Evolutionary conservation across 2,888 invertebrate genomes (phyloP).

Genomic region (Teleogryllus oceanicus): DNA sequence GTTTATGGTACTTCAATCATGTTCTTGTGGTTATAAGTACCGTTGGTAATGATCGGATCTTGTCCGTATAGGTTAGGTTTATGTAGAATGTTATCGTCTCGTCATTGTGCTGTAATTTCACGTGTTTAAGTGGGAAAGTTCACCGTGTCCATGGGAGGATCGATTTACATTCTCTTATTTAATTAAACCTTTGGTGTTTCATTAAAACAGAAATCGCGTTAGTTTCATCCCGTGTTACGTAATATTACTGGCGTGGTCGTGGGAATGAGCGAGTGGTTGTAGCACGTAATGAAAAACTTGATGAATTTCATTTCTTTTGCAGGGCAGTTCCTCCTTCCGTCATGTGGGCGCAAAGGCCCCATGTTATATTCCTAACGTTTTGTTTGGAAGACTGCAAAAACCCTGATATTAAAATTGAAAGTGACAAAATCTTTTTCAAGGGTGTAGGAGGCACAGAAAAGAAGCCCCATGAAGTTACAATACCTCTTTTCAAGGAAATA

Average conservation of each 20-base stretch:
- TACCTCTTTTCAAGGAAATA: slow-evolving; percentile 79
- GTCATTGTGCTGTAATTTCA: not conserved
- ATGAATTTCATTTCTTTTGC: slow-evolving; percentile 41
- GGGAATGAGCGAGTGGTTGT: no score
- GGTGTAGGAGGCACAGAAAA: slow-evolving; percentile 81
- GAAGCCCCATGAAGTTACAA: slow-evolving; percentile 77
- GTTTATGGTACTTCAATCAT: no score
- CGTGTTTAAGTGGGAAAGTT: no score
- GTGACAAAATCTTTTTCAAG: slow-evolving; percentile 68
- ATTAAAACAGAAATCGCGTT: no score
- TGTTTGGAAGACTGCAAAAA: slow-evolving; percentile 86
- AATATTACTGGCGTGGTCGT: no score
- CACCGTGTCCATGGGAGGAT: no score
- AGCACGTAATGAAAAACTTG: not conserved
- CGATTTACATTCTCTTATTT: no score
- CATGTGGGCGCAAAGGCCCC: slow-evolving; percentile 89
- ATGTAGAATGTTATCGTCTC: not conserved
- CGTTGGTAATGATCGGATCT: no score
- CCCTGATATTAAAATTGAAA: slow-evolving; percentile 69
- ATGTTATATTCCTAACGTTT: slow-evolving; percentile 80
- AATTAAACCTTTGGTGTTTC: no score
- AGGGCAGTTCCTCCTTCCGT: slow-evolving; percentile 74
- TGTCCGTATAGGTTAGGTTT: not conserved
- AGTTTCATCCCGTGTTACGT: no score
- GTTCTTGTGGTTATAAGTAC: no score